Percentiles rank a stretch among this genome's conserved stretches.
Evolutionary conservation across 2,797 vertebrate species (phyloP).

Genomic region (Enteromius radiatus): DNA sequence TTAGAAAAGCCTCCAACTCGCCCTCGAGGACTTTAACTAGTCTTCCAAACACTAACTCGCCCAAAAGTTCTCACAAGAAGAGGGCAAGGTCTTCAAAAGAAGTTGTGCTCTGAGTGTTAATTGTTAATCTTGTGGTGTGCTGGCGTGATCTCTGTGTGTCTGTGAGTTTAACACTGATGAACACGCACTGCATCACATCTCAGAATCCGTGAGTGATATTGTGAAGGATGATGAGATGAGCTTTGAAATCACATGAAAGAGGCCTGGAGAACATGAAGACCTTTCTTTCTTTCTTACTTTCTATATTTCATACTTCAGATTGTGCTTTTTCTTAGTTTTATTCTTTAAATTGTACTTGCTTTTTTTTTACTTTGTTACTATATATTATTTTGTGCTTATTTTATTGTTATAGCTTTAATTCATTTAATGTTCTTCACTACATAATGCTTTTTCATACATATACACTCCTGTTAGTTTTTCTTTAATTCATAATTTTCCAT

Average conservation of each 20-base stretch:
- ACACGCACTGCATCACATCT: not conserved
- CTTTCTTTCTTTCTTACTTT: not conserved
- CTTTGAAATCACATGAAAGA: conserved; percentile 51
- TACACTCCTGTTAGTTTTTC: no score
- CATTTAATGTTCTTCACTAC: no score
- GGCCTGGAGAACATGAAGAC: not conserved
- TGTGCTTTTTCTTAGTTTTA: no score
- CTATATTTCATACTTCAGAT: not conserved
- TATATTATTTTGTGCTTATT: no score
- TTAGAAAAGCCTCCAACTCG: conserved; percentile 34
- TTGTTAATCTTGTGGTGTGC: conserved; percentile 11
- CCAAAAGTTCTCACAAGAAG: conserved; percentile 49
- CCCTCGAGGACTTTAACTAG: conserved; percentile 51
- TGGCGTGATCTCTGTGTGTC: conserved; percentile 3
- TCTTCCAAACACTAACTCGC: conserved; percentile 48
- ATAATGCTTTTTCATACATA: no score
- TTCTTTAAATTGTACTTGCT: no score
- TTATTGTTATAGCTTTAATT: no score
- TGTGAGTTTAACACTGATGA: conserved; percentile 13
- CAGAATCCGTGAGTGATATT: not conserved
- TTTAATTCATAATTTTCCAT: no score
- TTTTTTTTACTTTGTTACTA: no score
- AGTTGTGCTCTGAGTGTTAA: conserved; percentile 27
- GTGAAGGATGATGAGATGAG: conserved; percentile 39
- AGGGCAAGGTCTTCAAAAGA: conserved; percentile 4